Conservation (phyloP, 1,140 invertebrate genomes). For the Dolichoris vasculosae region DNA sequence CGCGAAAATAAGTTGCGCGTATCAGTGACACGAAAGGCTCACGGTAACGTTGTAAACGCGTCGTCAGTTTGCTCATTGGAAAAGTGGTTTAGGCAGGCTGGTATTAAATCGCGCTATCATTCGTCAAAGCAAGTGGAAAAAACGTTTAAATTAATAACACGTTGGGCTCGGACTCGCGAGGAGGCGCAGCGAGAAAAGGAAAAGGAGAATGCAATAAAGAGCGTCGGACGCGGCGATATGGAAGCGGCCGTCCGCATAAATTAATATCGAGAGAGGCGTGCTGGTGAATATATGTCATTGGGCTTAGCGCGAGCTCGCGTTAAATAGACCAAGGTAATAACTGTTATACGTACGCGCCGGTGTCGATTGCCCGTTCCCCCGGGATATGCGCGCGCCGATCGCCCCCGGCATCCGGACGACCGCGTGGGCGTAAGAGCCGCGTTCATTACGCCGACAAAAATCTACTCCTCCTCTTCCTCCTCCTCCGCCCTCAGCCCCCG, state of each 20-base stretch:
- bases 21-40: too few species aligned
- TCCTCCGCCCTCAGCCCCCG: too few species aligned
- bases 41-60: neutral
- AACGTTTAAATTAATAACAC: neutral
- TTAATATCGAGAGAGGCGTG: neutral
- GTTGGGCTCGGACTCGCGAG: neutral
- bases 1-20: neutral
- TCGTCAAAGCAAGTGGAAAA: neutral
- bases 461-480: too few species aligned
- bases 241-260: neutral
- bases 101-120: neutral
- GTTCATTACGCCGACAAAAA: neutral
- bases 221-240: neutral
- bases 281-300: neutral
- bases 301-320: neutral
- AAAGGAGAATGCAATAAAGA: neutral
- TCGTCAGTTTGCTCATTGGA: neutral
- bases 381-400: neutral
- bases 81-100: neutral
- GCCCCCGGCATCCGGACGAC: too few species aligned
- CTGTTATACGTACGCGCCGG: neutral
- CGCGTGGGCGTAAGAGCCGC: neutral
- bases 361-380: neutral
- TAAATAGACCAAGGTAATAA: constrained; percentile 7
- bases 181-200: neutral